Conservation (phyloP, 1,140 invertebrate genomes). For the Lerema accius region DNA sequence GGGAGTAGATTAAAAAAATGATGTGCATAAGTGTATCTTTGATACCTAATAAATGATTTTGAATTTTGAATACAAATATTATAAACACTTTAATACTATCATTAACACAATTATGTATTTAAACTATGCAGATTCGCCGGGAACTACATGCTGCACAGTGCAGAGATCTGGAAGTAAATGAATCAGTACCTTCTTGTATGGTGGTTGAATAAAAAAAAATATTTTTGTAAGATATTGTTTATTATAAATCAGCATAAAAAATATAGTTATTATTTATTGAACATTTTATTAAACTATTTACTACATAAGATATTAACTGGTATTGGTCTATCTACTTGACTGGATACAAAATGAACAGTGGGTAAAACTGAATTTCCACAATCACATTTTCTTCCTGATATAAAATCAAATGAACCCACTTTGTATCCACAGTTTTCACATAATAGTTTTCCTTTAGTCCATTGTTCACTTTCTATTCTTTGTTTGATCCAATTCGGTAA, state of each 20-base stretch:
- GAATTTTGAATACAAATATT: too few relatives aligned
- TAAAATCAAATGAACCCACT: slow-evolving; percentile 86
- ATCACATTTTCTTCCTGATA: slow-evolving; percentile 84
- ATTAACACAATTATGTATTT: too few relatives aligned
- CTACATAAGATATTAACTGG: slow-evolving; percentile 24
- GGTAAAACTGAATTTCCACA: slow-evolving; percentile 82
- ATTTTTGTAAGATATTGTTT: slow-evolving; percentile 27
- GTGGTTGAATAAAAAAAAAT: slow-evolving; percentile 44
- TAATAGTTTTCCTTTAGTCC: slow-evolving; percentile 85
- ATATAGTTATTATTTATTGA: slow-evolving; percentile 3
- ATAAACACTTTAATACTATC: too few relatives aligned
- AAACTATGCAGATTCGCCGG: slow-evolving; percentile 83
- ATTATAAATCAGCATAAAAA: background rate
- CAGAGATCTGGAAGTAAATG: slow-evolving; percentile 87
- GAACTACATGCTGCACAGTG: slow-evolving; percentile 93
- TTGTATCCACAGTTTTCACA: slow-evolving; percentile 84
- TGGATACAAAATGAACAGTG: slow-evolving; percentile 81
- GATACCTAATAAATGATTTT: too few relatives aligned
- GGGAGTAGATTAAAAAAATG: too few relatives aligned
- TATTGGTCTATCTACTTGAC: slow-evolving; percentile 82
- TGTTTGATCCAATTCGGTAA: slow-evolving; percentile 75
- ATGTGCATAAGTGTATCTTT: too few relatives aligned
- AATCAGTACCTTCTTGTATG: slow-evolving; percentile 46
- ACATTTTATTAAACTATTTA: too few relatives aligned
- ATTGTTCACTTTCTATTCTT: slow-evolving; percentile 76